Evolutionary conservation across 2,113 vertebrate species (phyloP).

Genomic region (Oncorhynchus gorbuscha): DNA sequence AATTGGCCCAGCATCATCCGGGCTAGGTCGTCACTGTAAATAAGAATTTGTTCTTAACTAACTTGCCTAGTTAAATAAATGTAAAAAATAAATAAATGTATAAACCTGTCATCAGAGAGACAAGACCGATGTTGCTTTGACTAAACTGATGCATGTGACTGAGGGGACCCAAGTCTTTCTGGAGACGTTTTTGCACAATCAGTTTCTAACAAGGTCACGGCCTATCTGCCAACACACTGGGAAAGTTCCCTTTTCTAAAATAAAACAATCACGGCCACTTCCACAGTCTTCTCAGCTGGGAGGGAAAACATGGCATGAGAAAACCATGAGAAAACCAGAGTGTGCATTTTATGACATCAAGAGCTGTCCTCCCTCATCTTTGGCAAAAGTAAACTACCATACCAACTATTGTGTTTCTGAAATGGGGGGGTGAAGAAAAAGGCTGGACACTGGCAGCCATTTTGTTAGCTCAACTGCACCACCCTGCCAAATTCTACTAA

Average conservation of each 20-base stretch:
- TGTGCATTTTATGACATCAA: neutral
- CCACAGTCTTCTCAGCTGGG: constrained; percentile 4
- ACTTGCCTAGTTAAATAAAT: no score
- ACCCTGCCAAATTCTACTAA: constrained; percentile 45
- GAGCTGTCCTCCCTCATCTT: constrained; percentile 40
- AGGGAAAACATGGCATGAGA: constrained; percentile 31
- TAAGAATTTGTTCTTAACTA: no score
- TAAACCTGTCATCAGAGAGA: neutral
- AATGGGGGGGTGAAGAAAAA: neutral
- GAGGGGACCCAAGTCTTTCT: neutral
- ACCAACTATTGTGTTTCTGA: constrained; percentile 33
- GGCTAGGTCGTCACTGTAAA: no score
- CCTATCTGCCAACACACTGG: neutral
- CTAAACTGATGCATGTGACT: neutral
- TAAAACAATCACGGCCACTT: neutral
- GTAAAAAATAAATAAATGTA: no score
- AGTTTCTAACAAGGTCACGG: no score
- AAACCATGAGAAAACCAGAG: constrained; percentile 39
- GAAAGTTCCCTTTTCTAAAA: neutral
- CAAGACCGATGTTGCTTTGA: neutral
- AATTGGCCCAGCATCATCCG: no score
- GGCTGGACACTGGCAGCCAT: constrained; percentile 5
- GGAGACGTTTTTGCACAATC: neutral
- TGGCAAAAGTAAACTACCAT: constrained; percentile 40
- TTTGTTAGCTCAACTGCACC: constrained; percentile 18